These are phyloP conservation scores for Stegodyphus mimosarum DNA, from an alignment of 1,140 invertebrate genomes.

Conservation along the genomic window DNA sequence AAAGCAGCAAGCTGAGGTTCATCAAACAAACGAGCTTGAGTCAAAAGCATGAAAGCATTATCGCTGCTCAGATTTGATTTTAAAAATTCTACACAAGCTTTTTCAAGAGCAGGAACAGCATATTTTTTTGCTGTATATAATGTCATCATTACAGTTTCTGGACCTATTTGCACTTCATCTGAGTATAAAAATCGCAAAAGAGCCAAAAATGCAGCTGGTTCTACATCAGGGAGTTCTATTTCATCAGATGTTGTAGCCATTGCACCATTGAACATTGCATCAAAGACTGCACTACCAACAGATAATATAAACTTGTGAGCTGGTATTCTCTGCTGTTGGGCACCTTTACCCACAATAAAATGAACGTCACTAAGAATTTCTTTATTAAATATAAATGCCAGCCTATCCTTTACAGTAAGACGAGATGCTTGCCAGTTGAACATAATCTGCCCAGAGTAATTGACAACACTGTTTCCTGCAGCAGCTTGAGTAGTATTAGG, in stretches of 20 bases:
- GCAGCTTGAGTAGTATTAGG: background rate
- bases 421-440: slow-evolving; percentile 74
- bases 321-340: slow-evolving; percentile 79
- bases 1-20: slow-evolving; percentile 81
- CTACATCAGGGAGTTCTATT: slow-evolving; percentile 85
- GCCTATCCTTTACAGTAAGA: slow-evolving; percentile 79
- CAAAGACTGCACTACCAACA: slow-evolving; percentile 85
- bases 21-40: slow-evolving; percentile 83
- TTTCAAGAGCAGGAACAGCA: slow-evolving; percentile 83
- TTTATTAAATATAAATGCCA: slow-evolving; percentile 84
- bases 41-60: slow-evolving; percentile 87
- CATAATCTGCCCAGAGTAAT: slow-evolving; percentile 59
- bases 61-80: slow-evolving; percentile 82
- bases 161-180: slow-evolving; percentile 86
- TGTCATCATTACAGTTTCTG: slow-evolving; percentile 88
- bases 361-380: slow-evolving; percentile 84
- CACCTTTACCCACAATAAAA: slow-evolving; percentile 79
- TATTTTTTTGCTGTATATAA: slow-evolving; percentile 90
- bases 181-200: slow-evolving; percentile 82
- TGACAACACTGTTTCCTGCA: slow-evolving; percentile 5
- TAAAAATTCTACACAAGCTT: slow-evolving; percentile 86
- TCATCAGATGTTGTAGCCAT: slow-evolving; percentile 71
- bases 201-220: slow-evolving; percentile 81
- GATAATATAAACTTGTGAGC: slow-evolving; percentile 87
- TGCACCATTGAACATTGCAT: slow-evolving; percentile 88